phyloP scores from a whole-genome alignment of 2,113 vertebrate genomes.

The Cryptomyrus ogoouensis region DNA sequence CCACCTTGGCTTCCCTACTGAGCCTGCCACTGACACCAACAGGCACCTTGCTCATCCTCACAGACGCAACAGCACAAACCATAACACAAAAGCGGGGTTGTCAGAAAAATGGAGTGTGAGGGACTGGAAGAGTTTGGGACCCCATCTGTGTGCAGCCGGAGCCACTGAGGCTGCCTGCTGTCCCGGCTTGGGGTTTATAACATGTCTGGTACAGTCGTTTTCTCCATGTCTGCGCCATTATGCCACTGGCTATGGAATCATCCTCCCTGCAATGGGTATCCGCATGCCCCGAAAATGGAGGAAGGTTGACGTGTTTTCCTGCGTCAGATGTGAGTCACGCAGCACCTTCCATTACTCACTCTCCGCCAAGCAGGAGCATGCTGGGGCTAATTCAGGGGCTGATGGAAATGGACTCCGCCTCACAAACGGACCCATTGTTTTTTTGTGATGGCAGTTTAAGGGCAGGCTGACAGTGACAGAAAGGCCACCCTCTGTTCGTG shows the following conservation, averaged over 20 bases:
- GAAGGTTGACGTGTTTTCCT: neutral
- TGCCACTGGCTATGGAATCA: neutral
- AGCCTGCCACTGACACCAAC: constrained; percentile 9
- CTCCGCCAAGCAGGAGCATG: neutral
- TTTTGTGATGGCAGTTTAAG: neutral
- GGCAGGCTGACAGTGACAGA: constrained; percentile 5
- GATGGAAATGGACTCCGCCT: neutral
- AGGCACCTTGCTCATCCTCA: constrained; percentile 10
- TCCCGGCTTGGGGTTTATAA: neutral
- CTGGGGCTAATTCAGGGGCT: neutral
- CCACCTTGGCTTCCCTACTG: neutral
- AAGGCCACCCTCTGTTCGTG: constrained; percentile 15
- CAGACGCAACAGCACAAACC: neutral
- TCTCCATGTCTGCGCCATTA: neutral
- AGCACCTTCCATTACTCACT: constrained; percentile 13
- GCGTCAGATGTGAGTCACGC: constrained; percentile 5
- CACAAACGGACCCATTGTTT: neutral
- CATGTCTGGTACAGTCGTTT: neutral
- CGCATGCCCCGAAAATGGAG: neutral
- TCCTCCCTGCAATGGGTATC: too few relatives aligned
- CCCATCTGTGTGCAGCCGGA: neutral
- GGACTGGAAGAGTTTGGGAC: neutral
- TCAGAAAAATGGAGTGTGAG: neutral
- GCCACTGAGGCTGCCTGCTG: neutral
- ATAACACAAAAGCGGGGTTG: neutral